Percentiles rank a stretch among this genome's conserved stretches.
Conservation (phyloP, 2,888 invertebrate species). For the Ichneumoninae sp. region DNA sequence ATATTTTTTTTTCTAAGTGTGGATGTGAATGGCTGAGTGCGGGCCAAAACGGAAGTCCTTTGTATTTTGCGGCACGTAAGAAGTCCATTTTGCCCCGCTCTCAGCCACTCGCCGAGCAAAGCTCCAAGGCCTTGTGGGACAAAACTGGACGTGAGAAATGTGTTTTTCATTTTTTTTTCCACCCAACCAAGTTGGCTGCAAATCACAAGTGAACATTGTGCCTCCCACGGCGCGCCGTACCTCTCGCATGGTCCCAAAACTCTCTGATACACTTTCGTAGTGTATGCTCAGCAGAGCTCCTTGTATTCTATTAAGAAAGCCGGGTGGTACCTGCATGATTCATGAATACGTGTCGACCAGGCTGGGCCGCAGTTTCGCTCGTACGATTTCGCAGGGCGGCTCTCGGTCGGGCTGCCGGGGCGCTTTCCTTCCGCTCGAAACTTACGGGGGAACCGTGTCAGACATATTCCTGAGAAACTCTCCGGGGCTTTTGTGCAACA, state of each 20-base stretch:
- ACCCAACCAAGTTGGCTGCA: background rate
- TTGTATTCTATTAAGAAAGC: constrained; percentile 58
- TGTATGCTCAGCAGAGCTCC: constrained; percentile 22
- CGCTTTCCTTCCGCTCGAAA: constrained; percentile 55
- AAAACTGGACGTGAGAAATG: background rate
- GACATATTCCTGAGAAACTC: constrained; percentile 58
- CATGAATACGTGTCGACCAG: constrained; percentile 55
- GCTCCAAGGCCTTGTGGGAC: background rate
- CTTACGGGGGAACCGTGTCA: constrained; percentile 64
- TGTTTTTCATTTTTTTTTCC: background rate
- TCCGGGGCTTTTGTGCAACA: constrained; percentile 31
- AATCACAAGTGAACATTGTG: background rate
- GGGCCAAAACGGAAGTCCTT: too few relatives aligned
- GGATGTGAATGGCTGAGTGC: too few relatives aligned
- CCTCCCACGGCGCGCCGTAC: too few relatives aligned
- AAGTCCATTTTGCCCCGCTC: background rate
- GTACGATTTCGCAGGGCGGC: constrained; percentile 39
- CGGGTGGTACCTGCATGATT: constrained; percentile 48
- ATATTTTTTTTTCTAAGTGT: too few relatives aligned
- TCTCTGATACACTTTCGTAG: constrained; percentile 8
- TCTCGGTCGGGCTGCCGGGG: background rate
- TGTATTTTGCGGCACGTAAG: background rate
- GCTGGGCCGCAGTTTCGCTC: constrained; percentile 30
- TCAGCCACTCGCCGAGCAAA: background rate
- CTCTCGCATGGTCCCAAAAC: background rate